Evolutionary conservation across 2,113 vertebrate species (phyloP), one percentile per base, ranked within the genome.

Genomic region (Girardinichthys multiradiatus): DNA sequence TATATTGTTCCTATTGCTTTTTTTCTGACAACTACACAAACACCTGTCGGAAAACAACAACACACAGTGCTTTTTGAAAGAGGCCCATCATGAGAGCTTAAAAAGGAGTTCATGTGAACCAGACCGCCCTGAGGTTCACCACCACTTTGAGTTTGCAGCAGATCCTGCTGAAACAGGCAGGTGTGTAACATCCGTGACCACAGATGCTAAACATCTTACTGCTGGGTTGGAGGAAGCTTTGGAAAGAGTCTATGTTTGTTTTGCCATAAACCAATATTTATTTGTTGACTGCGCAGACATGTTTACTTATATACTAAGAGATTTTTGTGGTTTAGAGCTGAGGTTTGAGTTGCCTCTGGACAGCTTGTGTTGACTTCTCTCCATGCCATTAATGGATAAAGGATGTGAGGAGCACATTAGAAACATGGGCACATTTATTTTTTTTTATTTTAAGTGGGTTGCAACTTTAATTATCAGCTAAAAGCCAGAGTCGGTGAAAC

Each of bases 181-280:
- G 91, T 93, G 91, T 89, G 74, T 78, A 84, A 83, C 81, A 76
- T 83, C 57, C 67, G 72, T 14, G 64, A 71, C 81, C 84, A 33
- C 76, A 83, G 71, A 81, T 74, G 83, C 70, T 85, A 87, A 90
- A 90, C 92, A 91, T 74, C 88, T 90, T 80, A 80, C 75, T 65
- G 70, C 79, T 75, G 62, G 14, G 28, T 70, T 77, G 76, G 72
- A 81, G 59, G 57, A 69, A 61, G 19, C 67, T 76, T 82, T 79
- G 70, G 82, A 80, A 76, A 79, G 72, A 84, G 79, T 84, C 67
- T 64, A 19, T 63, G 69, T 72, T 83, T 91, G 80, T 86, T 91
- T 87, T 87, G 62, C 19, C 72, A 72, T 42, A 45, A 69, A 83
- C 81, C 82, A 80, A 79, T 63, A 79, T 89, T 82, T 86, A 83